Evolutionary conservation across 2,113 vertebrate species (phyloP).

Genomic region (Elachura formosa): DNA sequence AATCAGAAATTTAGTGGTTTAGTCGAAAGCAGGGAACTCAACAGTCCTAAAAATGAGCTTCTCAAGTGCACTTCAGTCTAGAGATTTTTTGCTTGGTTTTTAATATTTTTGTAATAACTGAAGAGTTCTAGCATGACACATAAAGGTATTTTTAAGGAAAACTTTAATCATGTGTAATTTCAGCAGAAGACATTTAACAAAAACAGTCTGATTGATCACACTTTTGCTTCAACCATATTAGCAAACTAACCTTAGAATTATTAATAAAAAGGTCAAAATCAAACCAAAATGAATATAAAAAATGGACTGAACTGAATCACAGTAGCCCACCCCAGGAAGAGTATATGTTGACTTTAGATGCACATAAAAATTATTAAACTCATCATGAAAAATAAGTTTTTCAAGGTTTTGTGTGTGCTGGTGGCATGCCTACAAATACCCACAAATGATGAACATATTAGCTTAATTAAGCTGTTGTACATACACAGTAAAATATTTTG

Average conservation of each 20-base stretch:
- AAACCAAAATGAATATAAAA: neutral
- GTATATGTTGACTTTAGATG: neutral
- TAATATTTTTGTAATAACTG: neutral
- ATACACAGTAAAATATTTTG: neutral
- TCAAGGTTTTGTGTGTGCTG: neutral
- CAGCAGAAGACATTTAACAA: neutral
- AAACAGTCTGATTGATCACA: neutral
- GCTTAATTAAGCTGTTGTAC: conserved; percentile 17
- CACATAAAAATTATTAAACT: neutral
- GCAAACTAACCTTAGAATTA: neutral
- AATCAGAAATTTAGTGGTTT: neutral
- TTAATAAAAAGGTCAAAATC: neutral
- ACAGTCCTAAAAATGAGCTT: neutral
- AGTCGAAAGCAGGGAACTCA: neutral
- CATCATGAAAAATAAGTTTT: neutral
- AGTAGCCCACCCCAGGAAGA: neutral
- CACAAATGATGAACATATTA: neutral
- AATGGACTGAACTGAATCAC: neutral
- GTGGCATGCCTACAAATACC: neutral
- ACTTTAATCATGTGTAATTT: neutral
- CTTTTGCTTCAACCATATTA: neutral
- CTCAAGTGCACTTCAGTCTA: neutral
- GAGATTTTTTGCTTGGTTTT: neutral
- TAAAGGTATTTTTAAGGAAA: neutral
- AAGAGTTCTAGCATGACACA: neutral